Conservation (phyloP, 2,888 invertebrate genomes). For the Eristalinus aeneus region DNA sequence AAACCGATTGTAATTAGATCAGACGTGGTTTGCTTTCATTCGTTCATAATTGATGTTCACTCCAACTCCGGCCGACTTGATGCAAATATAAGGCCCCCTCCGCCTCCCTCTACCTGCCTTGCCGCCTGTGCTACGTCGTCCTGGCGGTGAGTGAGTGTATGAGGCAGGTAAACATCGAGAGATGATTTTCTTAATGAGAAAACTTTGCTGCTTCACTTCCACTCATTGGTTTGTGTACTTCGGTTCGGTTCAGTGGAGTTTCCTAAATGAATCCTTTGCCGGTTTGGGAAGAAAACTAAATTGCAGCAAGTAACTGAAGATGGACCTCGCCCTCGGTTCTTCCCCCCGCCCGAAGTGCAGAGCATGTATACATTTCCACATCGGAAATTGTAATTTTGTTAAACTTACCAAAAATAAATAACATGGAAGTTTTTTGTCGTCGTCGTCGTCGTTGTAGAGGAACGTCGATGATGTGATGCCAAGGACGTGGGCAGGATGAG, state of each 20-base stretch:
- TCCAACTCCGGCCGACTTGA: not conserved
- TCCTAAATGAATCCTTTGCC: not conserved
- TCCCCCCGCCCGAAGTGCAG: not conserved
- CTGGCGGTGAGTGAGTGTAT: slow-evolving; percentile 13
- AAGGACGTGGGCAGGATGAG: not conserved
- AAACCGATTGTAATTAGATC: slow-evolving; percentile 60
- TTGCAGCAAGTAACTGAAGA: slow-evolving; percentile 22
- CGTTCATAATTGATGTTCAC: slow-evolving; percentile 43
- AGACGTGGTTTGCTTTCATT: slow-evolving; percentile 54
- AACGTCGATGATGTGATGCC: not conserved
- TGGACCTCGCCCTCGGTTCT: not conserved
- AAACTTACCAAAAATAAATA: slow-evolving; percentile 33
- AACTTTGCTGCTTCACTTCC: slow-evolving; percentile 42
- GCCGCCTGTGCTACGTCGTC: not conserved
- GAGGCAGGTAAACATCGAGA: slow-evolving; percentile 49
- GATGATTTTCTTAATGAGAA: slow-evolving; percentile 68
- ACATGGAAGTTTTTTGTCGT: not conserved
- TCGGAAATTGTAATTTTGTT: slow-evolving; percentile 41
- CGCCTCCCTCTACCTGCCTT: not conserved
- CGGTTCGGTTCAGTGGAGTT: not conserved
- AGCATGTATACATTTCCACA: not conserved
- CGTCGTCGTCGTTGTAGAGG: not conserved
- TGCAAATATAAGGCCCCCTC: too few relatives aligned
- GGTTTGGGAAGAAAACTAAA: slow-evolving; percentile 24
- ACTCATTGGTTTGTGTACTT: not conserved